Base-by-base conservation (phyloP, 2,113 vertebrate genomes). In the Silurus glanis region DNA sequence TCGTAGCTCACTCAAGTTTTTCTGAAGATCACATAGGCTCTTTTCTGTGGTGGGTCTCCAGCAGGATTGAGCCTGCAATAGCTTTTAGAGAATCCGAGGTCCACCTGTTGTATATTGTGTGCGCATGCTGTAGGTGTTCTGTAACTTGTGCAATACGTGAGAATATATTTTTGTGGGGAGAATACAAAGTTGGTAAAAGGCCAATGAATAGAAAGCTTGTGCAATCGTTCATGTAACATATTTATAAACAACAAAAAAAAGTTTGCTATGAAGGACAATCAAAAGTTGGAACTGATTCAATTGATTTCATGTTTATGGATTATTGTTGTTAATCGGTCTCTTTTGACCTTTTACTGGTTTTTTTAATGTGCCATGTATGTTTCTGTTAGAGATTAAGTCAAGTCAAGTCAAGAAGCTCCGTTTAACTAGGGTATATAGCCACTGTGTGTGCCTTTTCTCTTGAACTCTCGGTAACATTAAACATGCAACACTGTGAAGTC, bases 211-310 rank as follows among this genome's bases (percentile, higher is more conserved):
- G n/a, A 71, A 51, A 66, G 9, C 53, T 49, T 69, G 79, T 13
- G 51, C 84, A 85, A 64, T 83, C 47, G 75, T 74, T 45, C 23
- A 19, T 49, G 66, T 83, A 58, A 21, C 66, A 37, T 28, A 45
- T 82, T 82, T 82, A 66, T 82, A 64, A 66, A 61, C 5, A 0
- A 81, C 61, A 81, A 47, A 37, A 67, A 67, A 28, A 7, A 62
- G 25, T 80, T 80, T 82, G 75, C 59, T 83, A 75, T 84, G 83
- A 85, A 80, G 86, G 88, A 89, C 86, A 87, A 89, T 89, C 88
- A 87, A 82, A 82, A 51, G 49, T 23, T 66, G n/a, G 80, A 74
- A 62, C 10, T 80, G 16, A 82, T 75, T 51, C 47, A 67, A 10
- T 83, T 80, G 37, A 37, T 80, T 82, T 12, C 0, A 81, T 80